phyloP scores from a whole-genome alignment of 2,797 vertebrate species.

The Neopelma chrysocephalum region DNA sequence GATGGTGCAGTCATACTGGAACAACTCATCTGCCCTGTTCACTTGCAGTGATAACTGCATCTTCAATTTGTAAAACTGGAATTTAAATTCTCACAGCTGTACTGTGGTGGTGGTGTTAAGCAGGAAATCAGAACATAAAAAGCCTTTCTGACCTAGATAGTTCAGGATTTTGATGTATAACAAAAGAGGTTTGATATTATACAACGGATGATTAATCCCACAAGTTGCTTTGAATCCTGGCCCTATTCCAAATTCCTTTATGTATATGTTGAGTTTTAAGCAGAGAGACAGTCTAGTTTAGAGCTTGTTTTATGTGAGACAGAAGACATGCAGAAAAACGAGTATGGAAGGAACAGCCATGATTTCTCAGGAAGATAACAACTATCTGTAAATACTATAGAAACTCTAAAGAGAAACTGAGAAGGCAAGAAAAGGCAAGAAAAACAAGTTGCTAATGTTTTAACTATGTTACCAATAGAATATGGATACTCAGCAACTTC shows the following conservation, averaged over 20 bases:
- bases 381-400: background rate
- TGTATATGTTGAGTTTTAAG: background rate
- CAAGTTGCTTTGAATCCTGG: background rate
- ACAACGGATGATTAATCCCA: constrained; percentile 22
- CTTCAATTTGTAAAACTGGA: background rate
- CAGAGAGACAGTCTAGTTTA: background rate
- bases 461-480: background rate
- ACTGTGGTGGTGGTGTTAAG: background rate
- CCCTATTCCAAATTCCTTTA: background rate
- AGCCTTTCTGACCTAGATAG: constrained; percentile 40
- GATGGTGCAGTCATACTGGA: background rate
- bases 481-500: background rate
- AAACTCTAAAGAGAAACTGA: background rate
- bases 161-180: constrained; percentile 28
- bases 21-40: background rate
- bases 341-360: background rate
- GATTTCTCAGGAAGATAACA: background rate
- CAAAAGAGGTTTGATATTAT: constrained; percentile 13
- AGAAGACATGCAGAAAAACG: background rate
- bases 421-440: background rate
- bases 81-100: constrained; percentile 7
- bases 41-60: background rate
- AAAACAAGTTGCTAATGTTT: background rate
- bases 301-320: background rate
- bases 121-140: constrained; percentile 19